Evolutionary conservation across 2,113 vertebrate genomes (phyloP).

Genomic region (Centrocercus urophasianus): DNA sequence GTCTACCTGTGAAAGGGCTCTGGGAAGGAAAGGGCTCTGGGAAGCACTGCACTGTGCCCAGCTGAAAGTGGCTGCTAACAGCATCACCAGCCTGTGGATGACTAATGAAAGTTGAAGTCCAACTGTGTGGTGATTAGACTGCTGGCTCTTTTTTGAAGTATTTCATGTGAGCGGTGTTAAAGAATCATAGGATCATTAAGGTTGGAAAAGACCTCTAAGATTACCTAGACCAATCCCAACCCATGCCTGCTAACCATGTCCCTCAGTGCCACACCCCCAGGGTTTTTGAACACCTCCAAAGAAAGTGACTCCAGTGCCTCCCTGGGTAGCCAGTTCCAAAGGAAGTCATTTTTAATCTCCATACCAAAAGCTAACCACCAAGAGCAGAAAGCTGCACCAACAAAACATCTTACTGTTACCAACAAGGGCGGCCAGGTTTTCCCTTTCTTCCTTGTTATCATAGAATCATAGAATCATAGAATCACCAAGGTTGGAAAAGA

Average conservation of each 20-base stretch:
- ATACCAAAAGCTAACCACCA: background rate
- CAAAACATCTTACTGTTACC: too few relatives aligned
- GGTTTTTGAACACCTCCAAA: too few relatives aligned
- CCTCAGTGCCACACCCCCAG: too few relatives aligned
- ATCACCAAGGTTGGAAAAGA: too few relatives aligned
- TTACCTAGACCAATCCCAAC: too few relatives aligned
- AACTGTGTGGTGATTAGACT: background rate
- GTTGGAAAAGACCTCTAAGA: too few relatives aligned
- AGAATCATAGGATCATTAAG: background rate
- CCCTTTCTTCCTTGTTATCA: background rate
- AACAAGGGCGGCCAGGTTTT: background rate
- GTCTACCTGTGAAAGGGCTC: background rate
- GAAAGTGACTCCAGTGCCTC: too few relatives aligned
- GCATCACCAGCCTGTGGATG: background rate
- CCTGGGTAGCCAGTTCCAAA: too few relatives aligned
- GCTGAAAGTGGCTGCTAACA: background rate
- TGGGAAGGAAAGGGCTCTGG: fast-evolving
- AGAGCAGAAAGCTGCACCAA: background rate
- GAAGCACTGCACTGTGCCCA: background rate
- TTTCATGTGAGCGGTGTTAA: background rate
- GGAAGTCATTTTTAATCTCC: background rate
- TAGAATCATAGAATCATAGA: too few relatives aligned
- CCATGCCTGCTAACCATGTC: too few relatives aligned
- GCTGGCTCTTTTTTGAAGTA: background rate
- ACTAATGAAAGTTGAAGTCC: background rate